These are phyloP conservation scores for Drosophila seguyi DNA, from an alignment of 1,140 invertebrate species.

Conservation along the genomic window DNA sequence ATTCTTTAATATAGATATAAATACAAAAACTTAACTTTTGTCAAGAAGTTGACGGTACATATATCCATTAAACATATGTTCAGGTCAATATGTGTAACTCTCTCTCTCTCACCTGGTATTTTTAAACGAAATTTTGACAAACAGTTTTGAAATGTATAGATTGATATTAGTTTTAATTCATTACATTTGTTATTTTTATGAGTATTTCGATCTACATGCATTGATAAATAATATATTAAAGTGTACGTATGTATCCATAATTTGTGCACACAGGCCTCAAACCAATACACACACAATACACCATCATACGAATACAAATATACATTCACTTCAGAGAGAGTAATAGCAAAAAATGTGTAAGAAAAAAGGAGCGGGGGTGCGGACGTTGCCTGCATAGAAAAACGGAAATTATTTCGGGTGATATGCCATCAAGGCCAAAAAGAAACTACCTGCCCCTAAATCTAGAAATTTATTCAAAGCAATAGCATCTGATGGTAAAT, in stretches of 20 bases:
- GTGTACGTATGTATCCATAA: slow-evolving; percentile 5
- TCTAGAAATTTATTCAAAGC: slow-evolving; percentile 7
- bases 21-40: too few species aligned
- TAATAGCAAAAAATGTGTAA: neutral
- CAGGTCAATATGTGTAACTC: too few species aligned
- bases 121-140: too few species aligned
- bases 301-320: neutral
- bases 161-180: too few species aligned
- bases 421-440: slow-evolving; percentile 6
- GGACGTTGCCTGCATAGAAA: slow-evolving; percentile 10
- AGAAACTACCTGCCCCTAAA: slow-evolving; percentile 1
- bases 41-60: too few species aligned
- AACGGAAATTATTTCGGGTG: slow-evolving; percentile 7
- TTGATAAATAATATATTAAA: too few species aligned
- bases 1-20: too few species aligned
- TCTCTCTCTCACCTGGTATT: too few species aligned
- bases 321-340: neutral
- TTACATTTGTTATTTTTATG: too few species aligned
- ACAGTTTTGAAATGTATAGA: too few species aligned
- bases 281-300: neutral
- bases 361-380: slow-evolving; percentile 12
- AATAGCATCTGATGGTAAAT: slow-evolving; percentile 6
- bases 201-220: too few species aligned
- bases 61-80: too few species aligned
- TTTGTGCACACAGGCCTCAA: neutral